These are phyloP conservation scores for Lagorchestes hirsutus DNA, from an alignment of 2,797 vertebrate genomes.

Conservation along the genomic window DNA sequence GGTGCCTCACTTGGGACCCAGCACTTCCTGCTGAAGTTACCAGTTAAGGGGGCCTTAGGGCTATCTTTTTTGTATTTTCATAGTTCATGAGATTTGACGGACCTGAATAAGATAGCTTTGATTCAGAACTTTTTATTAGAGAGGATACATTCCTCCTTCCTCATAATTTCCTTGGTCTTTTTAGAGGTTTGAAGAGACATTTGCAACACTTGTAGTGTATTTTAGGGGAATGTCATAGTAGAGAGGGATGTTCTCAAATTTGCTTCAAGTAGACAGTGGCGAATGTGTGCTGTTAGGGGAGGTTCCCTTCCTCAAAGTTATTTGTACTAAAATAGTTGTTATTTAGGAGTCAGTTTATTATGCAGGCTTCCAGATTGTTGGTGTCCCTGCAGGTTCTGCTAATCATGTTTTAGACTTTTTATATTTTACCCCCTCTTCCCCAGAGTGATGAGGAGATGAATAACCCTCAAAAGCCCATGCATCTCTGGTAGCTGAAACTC, in stretches of 20 bases:
- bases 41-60: neutral
- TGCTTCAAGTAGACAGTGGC: neutral
- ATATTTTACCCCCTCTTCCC: slow-evolving; percentile 38
- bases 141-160: neutral
- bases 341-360: neutral
- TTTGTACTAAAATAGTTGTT: slow-evolving; percentile 38
- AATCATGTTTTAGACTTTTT: slow-evolving; percentile 36
- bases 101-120: slow-evolving; percentile 42
- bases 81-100: slow-evolving; percentile 53
- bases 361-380: neutral
- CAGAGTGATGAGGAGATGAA: slow-evolving; percentile 45
- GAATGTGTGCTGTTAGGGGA: slow-evolving; percentile 1
- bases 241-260: slow-evolving; percentile 25
- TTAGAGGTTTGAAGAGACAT: slow-evolving; percentile 22
- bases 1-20: neutral
- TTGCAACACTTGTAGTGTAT: neutral
- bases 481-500: slow-evolving; percentile 58
- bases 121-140: slow-evolving; percentile 25
- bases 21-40: neutral
- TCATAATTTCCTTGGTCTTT: slow-evolving; percentile 17
- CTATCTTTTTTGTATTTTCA: neutral
- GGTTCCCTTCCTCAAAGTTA: neutral
- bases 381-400: slow-evolving; percentile 22
- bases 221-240: neutral
- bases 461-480: slow-evolving; percentile 43